Evolutionary conservation across 2,113 vertebrate genomes (phyloP), one percentile per base, ranked within the genome.

Genomic region (Dicaeum eximium): DNA sequence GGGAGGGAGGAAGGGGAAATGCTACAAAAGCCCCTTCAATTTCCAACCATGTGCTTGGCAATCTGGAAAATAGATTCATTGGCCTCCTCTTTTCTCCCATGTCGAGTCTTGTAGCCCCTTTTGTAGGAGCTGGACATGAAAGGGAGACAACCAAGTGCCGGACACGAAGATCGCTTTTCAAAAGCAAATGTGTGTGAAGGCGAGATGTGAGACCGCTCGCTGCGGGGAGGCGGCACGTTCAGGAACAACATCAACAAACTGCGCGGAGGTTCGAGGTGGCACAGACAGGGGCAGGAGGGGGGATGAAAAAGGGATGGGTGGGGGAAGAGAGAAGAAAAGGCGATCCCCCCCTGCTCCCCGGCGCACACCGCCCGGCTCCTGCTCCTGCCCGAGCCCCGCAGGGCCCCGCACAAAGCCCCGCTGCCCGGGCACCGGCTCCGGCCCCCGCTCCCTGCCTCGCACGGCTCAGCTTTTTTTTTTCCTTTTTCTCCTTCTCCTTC

Each of bases 91-190:
- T 98, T 98, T 98, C 97, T 98, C 97, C 97, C 97, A 90, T 95
- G 97, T 97, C 95, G 97, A 97, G 97, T 97, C 97, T 98, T 98
- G 97, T 97, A 98, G 98, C 98, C 95, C 97, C 98, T 96, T 98
- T 98, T 98, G 97, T 98, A 93, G 80, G 94, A 88, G 94, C 97
- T 98, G 97, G 97, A 98, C 97, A 97, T 98, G 95, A 98, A 99
- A 98, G 98, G 98, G 97, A 95, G 96, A 97, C 97, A 98, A 98
- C 97, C 98, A 98, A 98, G 98, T 97, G 98, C 98, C 98, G 98
- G 98, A 98, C 98, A 98, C 86, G 98, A 98, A 98, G 98, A 98
- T 98, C 98, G 98, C 98, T 98, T 99, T 99, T 99, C 98, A 98
- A 98, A 98, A 96, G 97, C 97, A 98, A 98, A 98, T 98, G 97